Percentiles rank a stretch among this genome's conserved stretches.
phyloP scores from a whole-genome alignment of 2,888 invertebrate genomes.

The Blera fallax region DNA sequence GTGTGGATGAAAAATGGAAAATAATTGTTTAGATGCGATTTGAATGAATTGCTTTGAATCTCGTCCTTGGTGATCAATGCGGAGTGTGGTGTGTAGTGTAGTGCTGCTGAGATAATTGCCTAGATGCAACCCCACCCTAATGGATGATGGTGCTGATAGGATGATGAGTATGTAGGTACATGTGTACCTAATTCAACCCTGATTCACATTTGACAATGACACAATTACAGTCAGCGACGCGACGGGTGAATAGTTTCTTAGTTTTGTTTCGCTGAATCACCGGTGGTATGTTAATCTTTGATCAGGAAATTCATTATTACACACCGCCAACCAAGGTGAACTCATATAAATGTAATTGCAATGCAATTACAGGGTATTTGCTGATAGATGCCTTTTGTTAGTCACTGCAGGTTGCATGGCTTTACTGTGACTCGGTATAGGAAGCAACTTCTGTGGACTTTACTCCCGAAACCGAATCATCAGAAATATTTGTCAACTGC shows the following conservation, averaged over 20 bases:
- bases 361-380: constrained; percentile 18
- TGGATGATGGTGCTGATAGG: constrained; percentile 51
- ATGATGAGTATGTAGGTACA: constrained; percentile 55
- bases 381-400: constrained; percentile 28
- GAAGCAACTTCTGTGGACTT: not conserved
- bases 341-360: constrained; percentile 42
- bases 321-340: not conserved
- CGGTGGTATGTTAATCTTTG: constrained; percentile 31
- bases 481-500: not conserved
- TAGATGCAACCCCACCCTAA: constrained; percentile 63
- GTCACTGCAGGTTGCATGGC: not conserved
- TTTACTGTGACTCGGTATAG: not conserved
- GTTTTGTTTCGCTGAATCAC: constrained; percentile 29
- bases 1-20: constrained; percentile 72
- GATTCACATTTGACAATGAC: constrained; percentile 72
- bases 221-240: constrained; percentile 37
- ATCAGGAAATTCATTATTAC: constrained; percentile 52
- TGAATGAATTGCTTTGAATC: constrained; percentile 47
- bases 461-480: not conserved
- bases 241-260: not conserved
- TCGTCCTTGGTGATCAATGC: constrained; percentile 62
- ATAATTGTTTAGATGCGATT: constrained; percentile 70
- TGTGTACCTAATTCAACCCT: constrained; percentile 44
- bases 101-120: constrained; percentile 55
- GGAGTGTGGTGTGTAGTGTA: not conserved